A percentile compares a stretch with the other conserved stretches of the same genome.
phyloP scores from a whole-genome alignment of 2,113 vertebrate genomes.

The Heliornis fulica region DNA sequence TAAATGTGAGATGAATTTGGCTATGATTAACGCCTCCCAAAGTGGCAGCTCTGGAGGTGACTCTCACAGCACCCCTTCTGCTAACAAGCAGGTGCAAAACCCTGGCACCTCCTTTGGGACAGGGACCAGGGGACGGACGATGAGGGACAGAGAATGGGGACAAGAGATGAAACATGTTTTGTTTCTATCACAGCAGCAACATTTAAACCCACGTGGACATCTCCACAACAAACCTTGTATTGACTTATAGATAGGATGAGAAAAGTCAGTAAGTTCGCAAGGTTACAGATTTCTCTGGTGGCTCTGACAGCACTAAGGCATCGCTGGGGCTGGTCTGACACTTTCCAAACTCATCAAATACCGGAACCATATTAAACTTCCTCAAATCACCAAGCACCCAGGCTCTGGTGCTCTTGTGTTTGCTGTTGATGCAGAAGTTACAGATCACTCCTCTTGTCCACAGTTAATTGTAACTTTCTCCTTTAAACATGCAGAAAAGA shows the following conservation, averaged over 20 bases:
- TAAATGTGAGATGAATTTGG: neutral
- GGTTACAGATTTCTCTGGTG: neutral
- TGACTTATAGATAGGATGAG: neutral
- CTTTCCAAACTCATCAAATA: too few species aligned
- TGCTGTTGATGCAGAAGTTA: neutral
- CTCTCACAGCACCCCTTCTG: neutral
- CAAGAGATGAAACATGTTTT: neutral
- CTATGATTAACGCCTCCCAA: neutral
- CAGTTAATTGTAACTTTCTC: neutral
- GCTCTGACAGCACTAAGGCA: neutral
- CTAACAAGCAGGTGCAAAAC: neutral
- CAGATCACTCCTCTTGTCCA: neutral
- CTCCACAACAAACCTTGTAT: neutral
- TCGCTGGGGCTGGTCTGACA: neutral
- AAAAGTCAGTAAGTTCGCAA: neutral
- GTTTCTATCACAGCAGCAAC: neutral
- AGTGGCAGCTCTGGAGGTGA: neutral
- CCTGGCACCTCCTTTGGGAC: neutral
- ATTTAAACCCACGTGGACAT: neutral
- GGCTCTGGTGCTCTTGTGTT: fast-evolving
- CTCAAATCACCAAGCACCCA: neutral
- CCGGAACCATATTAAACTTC: neutral
- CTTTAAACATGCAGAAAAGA: neutral
- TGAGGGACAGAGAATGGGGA: neutral
- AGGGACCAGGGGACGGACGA: fast-evolving